Base-by-base conservation (phyloP, 2,113 vertebrate genomes). In the Nesogale talazaci region DNA sequence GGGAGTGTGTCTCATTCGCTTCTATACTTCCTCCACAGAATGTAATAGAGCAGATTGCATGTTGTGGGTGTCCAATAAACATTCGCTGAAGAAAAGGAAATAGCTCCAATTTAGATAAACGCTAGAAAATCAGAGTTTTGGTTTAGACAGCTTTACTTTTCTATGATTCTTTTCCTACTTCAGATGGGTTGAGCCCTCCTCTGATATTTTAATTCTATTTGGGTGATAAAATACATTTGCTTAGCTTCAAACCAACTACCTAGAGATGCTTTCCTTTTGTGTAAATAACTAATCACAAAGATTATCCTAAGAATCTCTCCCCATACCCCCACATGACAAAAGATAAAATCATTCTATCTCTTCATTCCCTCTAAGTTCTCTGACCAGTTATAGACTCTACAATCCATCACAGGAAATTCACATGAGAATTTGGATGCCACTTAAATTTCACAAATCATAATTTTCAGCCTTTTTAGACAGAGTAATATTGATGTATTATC, bases 21-120 rank as follows among this genome's bases (percentile, higher is more conserved):
- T 79, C 46, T 69, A 42, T 42, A 82, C 88, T 94, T 95, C 87
- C 87, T 94, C 89, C 78, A 89, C 84, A 88, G 23, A 92, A 94
- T 92, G 91, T 52, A 95, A 94, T 83, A 94, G 83, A 95, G 92
- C 75, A 80, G 69, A 85, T 91, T 96, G 79, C 40, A 76, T 7
- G 0, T 76, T 63, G 81, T 83, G 78, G 67, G 27, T 91, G 46
- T 86, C 92, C 93, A 84, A 85, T 92, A 94, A 94, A 85, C 96
- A 89, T 79, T 94, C 92, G 82, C 84, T 83, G 91, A 96, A 96
- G 86, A 92, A 92, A 96, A 94, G 94, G 93, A 96, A 96, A 91
- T 94, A 75, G 81, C 70, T 92, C 65, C 52, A 94, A 96, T 95
- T 95, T 88, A 79, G 75, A 91, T 94, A 94, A 96, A 42, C 46